phyloP scores from a whole-genome alignment of 2,888 invertebrate species.

The Leptarthrus brevirostris region DNA sequence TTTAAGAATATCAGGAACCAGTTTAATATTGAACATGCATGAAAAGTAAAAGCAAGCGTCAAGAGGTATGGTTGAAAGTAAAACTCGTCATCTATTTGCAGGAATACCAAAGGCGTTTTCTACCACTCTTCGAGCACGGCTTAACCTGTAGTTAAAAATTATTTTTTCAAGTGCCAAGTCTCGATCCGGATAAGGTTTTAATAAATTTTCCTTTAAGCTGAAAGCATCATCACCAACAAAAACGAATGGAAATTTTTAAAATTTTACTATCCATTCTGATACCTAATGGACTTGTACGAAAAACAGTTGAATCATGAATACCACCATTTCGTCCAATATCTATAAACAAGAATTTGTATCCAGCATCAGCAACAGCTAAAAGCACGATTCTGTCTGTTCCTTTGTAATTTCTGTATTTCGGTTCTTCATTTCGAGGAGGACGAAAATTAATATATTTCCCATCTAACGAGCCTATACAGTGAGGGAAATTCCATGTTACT shows the following conservation, averaged over 20 bases:
- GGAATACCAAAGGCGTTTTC: no score
- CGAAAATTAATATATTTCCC: conserved; percentile 19
- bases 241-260: background rate
- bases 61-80: background rate
- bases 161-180: no score
- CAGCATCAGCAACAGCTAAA: conserved; percentile 4
- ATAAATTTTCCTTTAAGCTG: no score
- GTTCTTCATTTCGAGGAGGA: background rate
- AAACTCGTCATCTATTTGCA: no score
- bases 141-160: no score
- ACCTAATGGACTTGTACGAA: background rate
- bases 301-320: conserved; percentile 31
- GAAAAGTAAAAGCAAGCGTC: conserved; percentile 2
- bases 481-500: background rate
- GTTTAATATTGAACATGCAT: background rate
- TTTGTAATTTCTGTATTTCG: conserved; percentile 5
- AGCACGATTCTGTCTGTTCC: conserved; percentile 5
- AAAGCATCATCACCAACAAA: conserved; percentile 1
- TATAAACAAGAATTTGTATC: conserved; percentile 45
- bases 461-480: conserved; percentile 2
- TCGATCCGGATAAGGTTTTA: no score
- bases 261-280: background rate
- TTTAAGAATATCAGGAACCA: background rate
- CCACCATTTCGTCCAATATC: conserved; percentile 53
- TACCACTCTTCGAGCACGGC: no score